Conservation (phyloP, 2,888 invertebrate genomes). For the Zhuqinia jingwanae region DNA sequence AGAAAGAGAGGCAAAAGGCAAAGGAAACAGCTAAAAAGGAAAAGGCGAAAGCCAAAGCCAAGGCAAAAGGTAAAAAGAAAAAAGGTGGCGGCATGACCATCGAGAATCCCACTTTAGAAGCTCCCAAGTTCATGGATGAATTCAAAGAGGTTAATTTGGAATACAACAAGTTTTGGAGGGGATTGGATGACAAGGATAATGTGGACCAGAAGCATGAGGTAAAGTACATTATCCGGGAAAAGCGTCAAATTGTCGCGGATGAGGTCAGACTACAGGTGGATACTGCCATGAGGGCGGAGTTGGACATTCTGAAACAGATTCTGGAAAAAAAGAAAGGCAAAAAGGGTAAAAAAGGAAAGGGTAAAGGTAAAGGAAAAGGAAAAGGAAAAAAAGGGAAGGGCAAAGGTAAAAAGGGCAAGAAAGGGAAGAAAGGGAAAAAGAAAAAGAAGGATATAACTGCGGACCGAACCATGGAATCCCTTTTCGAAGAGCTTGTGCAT, state of each 20-base stretch:
- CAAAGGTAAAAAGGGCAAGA: not conserved
- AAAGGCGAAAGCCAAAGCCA: constrained; percentile 80
- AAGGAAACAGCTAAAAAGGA: constrained; percentile 54
- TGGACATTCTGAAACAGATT: constrained; percentile 86
- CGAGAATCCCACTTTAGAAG: constrained; percentile 84
- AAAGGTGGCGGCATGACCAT: constrained; percentile 82
- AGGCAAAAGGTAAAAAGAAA: constrained; percentile 82
- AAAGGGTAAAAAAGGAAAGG: constrained; percentile 28
- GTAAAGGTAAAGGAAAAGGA: constrained; percentile 9
- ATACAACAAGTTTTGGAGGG: constrained; percentile 90
- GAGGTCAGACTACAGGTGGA: constrained; percentile 88
- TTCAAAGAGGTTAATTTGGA: constrained; percentile 88
- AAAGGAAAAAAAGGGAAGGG: constrained; percentile 7
- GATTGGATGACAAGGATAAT: constrained; percentile 89
- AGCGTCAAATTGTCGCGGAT: constrained; percentile 90
- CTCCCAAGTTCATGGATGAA: constrained; percentile 88
- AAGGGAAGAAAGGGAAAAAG: constrained; percentile 88
- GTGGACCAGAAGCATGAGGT: constrained; percentile 88
- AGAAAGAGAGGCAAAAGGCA: constrained; percentile 79
- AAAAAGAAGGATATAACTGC: constrained; percentile 96
- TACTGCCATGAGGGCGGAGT: constrained; percentile 83
- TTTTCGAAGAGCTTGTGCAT: constrained; percentile 95
- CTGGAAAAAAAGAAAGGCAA: constrained; percentile 86
- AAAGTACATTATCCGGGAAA: constrained; percentile 92
- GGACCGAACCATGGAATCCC: constrained; percentile 92